Base-by-base conservation (phyloP, 23 tunicate species). In the Aplidium turbinatum region DNA sequence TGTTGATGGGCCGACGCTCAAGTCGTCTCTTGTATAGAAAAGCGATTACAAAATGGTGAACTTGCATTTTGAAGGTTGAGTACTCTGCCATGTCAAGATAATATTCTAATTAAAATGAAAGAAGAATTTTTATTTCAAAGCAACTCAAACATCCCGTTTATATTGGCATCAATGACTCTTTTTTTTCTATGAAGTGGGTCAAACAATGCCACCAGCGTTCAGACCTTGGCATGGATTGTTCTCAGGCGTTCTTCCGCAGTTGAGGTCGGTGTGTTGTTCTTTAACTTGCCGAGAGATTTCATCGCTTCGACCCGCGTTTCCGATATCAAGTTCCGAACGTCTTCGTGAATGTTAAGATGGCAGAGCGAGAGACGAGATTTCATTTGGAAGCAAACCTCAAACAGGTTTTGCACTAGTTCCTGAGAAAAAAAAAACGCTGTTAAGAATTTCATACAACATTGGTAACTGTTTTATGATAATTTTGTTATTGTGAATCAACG, bases 361-460 rank as follows among this genome's bases (percentile, higher is more conserved):
- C 83, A 83, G 56, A 85, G 84, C 35, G 86, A 77, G 32, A 91
- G 75, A 20, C 77, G 81, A 2, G 85, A 47, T 51, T 91, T 91
- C 86, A 91, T 73, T 66, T 79, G 81, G 27, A 84, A 84, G 50
- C 97, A 91, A 34, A 57, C 79, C 48, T 84, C 83, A 47, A 84
- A 91, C 58, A 91, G 68, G 29, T 79, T 81, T 73, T 91, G 79
- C 28, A 91, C 86, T 57, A 84, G 71, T 3, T 84, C 92, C 97
- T 91, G 52, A 4, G 57, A 20, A 33, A 61, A 33, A 33, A 46
- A n/a, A n/a, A n/a, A n/a, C n/a, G n/a, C n/a, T n/a, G n/a, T n/a
- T n/a, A n/a, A n/a, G n/a, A n/a, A n/a, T n/a, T n/a, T n/a, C n/a
- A n/a, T n/a, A n/a, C n/a, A n/a, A n/a, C n/a, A n/a, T n/a, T n/a